phyloP scores from a whole-genome alignment of 2,797 vertebrate species.

The Falco rusticolus region DNA sequence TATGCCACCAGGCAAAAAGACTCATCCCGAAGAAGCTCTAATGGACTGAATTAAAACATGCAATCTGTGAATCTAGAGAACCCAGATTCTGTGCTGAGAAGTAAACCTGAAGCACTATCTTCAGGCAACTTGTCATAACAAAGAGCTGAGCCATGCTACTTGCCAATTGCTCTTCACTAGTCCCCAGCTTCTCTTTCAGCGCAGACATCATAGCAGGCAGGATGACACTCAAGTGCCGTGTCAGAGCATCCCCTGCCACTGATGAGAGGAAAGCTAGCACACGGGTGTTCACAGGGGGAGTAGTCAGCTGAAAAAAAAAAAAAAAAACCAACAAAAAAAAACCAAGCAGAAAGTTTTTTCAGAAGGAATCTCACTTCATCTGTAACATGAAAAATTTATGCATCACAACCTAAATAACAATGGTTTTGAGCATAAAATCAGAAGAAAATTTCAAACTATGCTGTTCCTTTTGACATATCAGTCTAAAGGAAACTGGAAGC shows the following conservation, averaged over 20 bases:
- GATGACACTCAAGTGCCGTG: conserved; percentile 93
- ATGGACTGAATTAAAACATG: conserved; percentile 39
- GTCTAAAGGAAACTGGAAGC: neutral
- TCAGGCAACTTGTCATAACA: conserved; percentile 39
- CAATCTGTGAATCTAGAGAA: conserved; percentile 28
- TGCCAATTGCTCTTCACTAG: conserved; percentile 89
- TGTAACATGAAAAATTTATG: neutral
- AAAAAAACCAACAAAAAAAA: neutral
- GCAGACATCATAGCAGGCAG: conserved; percentile 94
- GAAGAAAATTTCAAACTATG: neutral
- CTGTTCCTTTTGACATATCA: neutral
- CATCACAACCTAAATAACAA: neutral
- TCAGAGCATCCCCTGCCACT: conserved; percentile 95
- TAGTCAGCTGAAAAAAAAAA: conserved; percentile 83
- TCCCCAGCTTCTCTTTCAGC: conserved; percentile 91
- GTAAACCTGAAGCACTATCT: neutral
- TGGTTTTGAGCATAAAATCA: neutral
- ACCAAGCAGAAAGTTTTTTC: neutral
- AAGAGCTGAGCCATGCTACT: conserved; percentile 10
- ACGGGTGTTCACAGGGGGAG: conserved; percentile 92
- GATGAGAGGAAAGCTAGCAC: conserved; percentile 96
- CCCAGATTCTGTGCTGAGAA: conserved; percentile 5
- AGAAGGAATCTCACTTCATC: neutral
- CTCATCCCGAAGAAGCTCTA: conserved; percentile 39
- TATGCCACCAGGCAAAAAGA: conserved; percentile 50